Evolutionary conservation across 2,888 invertebrate species (phyloP), one percentile per base, ranked within the genome.

Genomic region (Hesperia comma): DNA sequence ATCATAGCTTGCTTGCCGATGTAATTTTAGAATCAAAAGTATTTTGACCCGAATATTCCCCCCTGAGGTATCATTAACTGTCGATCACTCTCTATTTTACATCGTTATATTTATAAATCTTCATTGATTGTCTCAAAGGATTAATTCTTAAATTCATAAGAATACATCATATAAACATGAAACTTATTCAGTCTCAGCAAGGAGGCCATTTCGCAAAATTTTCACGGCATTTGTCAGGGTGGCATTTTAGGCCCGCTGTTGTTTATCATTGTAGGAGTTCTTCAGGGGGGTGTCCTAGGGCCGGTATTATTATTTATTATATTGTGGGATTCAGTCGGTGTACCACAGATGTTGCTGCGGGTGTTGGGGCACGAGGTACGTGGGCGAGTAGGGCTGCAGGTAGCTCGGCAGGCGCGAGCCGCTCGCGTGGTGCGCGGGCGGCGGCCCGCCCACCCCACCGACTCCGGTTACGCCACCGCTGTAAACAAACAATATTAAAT

Each of bases 371-470:
- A 92, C 90, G 6, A 92, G 88, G 82, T 88, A 92, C 4, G 92
- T 91, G 76, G 90, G 92, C 64, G 89, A 88, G 82, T 92, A 91
- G 64, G 90, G 90, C 83, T 92, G 92, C 77, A 92, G 85, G 88
- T 93, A 92, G 79, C 86, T 86, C 64, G 89, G 90, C 75, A 92
- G 83, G 46, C 93, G 88, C 69, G 87, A 87, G 53, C 96, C 96
- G 79, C 95, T 95, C 76, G 95, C 95, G 92, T 97, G 96, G 88
- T 97, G 97, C 19, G 97, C 97, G 10, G 97, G 97, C 57, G 97
- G 97, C 49, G 97, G 95, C 94, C 97, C 75, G 95, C 96, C 68
- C 96, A 98, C 75, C 95, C 77, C 83, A 26, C 78, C 79, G 51
- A 79, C 80, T 7, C 75, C 82, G 41, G 80, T 69, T 5, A 84